Evolutionary conservation across 2,797 vertebrate genomes (phyloP).

Genomic region (Ammospiza maritima): DNA sequence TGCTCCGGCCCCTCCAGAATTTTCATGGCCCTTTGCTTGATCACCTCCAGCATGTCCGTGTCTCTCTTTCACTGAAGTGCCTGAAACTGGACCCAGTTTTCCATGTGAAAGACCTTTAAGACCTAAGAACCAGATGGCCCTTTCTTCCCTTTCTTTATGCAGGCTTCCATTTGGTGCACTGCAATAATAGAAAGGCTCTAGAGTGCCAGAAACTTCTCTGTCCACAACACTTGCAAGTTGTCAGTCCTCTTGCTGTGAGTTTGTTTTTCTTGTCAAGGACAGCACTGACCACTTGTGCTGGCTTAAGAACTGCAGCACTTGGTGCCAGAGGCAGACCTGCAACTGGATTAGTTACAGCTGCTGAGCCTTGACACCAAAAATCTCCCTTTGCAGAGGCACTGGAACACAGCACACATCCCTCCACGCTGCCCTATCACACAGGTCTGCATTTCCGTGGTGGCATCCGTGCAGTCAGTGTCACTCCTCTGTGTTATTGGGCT

Average conservation of each 20-base stretch:
- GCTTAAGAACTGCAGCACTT: background rate
- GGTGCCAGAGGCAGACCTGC: background rate
- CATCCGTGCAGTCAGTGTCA: background rate
- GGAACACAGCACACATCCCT: accelerated
- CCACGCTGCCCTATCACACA: accelerated
- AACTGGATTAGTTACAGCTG: constrained; percentile 16
- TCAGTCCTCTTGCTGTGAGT: background rate
- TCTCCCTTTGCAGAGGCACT: background rate
- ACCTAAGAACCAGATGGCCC: background rate
- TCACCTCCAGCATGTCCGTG: background rate
- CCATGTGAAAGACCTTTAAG: background rate
- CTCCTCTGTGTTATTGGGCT: background rate
- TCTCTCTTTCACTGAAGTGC: background rate
- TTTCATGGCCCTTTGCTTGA: background rate
- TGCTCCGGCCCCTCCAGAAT: background rate
- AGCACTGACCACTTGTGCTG: background rate
- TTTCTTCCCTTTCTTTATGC: background rate
- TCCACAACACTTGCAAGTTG: background rate
- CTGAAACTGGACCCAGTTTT: background rate
- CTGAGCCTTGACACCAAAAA: background rate
- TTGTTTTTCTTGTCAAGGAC: constrained; percentile 32
- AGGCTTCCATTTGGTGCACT: background rate
- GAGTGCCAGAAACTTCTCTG: background rate
- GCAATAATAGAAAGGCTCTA: background rate
- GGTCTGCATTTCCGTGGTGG: background rate